A percentile compares a stretch with the other conserved stretches of the same genome.
phyloP scores from a whole-genome alignment of 2,888 invertebrate species.

The Drymonia ruficornis region DNA sequence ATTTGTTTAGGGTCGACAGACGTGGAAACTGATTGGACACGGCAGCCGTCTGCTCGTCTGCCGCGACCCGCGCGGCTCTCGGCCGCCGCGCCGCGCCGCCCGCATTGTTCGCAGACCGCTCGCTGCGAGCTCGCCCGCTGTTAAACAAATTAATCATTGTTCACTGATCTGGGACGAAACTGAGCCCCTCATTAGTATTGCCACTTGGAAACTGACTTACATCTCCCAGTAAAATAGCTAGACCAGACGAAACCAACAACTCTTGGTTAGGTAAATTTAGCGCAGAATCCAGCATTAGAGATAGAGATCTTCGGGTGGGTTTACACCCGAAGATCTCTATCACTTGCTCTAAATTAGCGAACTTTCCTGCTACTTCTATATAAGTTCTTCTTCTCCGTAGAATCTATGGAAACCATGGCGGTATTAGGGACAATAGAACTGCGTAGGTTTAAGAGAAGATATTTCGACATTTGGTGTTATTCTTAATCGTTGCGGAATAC shows the following conservation, averaged over 20 bases:
- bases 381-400: too few species aligned
- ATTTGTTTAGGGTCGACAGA: conserved; percentile 21
- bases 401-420: too few species aligned
- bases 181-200: not conserved
- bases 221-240: not conserved
- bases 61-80: not conserved
- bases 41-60: conserved; percentile 6
- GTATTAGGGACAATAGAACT: too few species aligned
- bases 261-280: too few species aligned
- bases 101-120: not conserved
- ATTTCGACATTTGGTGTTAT: not conserved
- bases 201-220: not conserved
- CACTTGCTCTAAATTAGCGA: too few species aligned
- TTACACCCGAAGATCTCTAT: too few species aligned
- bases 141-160: not conserved
- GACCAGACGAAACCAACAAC: not conserved
- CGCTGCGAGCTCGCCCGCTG: not conserved
- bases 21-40: conserved; percentile 24
- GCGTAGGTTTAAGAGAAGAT: too few species aligned
- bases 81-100: not conserved
- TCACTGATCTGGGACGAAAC: not conserved
- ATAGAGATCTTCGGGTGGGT: too few species aligned
- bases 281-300: too few species aligned
- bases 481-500: not conserved
- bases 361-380: too few species aligned